Evolutionary conservation across 1,140 invertebrate species (phyloP), one percentile per base, ranked within the genome.

Genomic region (Lepidurus apus): DNA sequence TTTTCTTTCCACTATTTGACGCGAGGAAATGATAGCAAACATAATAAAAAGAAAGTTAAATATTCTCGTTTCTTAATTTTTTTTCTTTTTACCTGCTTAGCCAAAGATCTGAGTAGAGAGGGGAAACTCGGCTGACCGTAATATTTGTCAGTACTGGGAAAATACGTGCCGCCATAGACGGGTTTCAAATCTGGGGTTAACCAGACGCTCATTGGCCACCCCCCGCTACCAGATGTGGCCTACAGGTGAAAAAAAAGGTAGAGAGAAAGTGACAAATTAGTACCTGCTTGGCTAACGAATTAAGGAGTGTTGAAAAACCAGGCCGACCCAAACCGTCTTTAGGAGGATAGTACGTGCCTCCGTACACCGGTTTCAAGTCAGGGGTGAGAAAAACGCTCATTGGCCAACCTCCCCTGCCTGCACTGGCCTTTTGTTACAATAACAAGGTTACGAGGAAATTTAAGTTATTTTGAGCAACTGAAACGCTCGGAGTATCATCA

Each of bases 141-240:
- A 84, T 89, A 92, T 75, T 88, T 88, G 82, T 94, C 91, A 82
- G 89, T 87, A 21, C 92, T 92, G 65, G 93, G 93, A 82, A 92
- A 94, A 84, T 93, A 95, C 0, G 93, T 95, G 2, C 95, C 95
- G 8, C 95, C 94, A 80, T 91, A 91, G 21, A 98, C 87, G 0
- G 96, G 96, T 77, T 91, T 90, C 78, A 97, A 87, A 82, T 94
- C 91, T 21, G 96, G 95, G 1, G 95, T 96, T 11, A 98, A 85
- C 87, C 96, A 97, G 4, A 98, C 93, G 83, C 91, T 95, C 93
- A 98, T 94, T 1, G 96, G 96, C 96, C 96, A 90, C 81, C 95
- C 90, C 13, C 95, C 94, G 82, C 91, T 88, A 17, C 94, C 94
- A 77, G 90, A 91, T 42, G 91, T 91, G 42, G 91, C 91, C 88